Base-by-base conservation (phyloP, 1,140 invertebrate species). In the Drosophila erecta region DNA sequence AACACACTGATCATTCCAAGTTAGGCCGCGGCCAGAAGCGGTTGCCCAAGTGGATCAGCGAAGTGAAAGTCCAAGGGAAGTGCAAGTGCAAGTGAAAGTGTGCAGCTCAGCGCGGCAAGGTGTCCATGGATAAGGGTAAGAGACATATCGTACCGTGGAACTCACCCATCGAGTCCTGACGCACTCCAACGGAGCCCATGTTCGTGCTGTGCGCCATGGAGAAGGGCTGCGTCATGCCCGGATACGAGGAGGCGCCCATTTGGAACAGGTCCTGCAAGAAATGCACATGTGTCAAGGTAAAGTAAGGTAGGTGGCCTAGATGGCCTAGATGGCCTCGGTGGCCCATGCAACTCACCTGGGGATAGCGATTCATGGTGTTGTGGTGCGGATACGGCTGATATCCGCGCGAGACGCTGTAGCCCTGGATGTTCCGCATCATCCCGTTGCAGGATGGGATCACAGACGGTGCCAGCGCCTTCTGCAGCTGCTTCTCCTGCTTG, bases 401-500 rank as follows among this genome's bases (percentile, higher is more conserved):
- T 67, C 96, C 96, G 77, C 97, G 94, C 50, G 94, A 94, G 27
- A 93, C 93, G 59, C 95, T 95, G 81, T 96, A 96, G 41, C 97
- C 98, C 93, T 99, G 98, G 92, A 99, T 98, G 93, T 99, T 99
- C 76, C 98, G 94, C 97, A 99, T 99, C 93, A 97, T 97, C 69
- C 98, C 98, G 93, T 98, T 98, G 93, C 98, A 99, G 67, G 96
- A 96, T 7, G 96, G 96, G 77, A 98, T 95, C 71, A 98, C 96
- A 54, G 97, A 96, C 40, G 97, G 97, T 49, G 96, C 97, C 56
- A 98, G 92, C 37, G 97, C 97, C 93, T 99, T 99, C 93, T 99
- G 98, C 72, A 99, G 94, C 92, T 99, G 98, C 92, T 99, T 99
- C 93, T 99, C 98, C 92, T 99, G 98, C 93, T 99, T 99, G 73